Conservation (phyloP, 2,113 vertebrate genomes). For the Hydropotes inermis region DNA sequence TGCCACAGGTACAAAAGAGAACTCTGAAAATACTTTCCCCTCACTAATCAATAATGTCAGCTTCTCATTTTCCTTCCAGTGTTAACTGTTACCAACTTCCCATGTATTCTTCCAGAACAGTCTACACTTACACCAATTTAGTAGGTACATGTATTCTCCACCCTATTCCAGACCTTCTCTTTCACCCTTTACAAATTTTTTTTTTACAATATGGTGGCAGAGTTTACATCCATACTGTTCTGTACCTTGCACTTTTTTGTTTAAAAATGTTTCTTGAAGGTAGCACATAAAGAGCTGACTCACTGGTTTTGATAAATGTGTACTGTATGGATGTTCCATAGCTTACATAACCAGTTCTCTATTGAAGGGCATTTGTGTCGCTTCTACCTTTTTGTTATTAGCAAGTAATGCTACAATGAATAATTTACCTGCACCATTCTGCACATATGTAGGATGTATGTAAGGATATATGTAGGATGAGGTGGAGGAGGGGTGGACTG, state of each 20-base stretch:
- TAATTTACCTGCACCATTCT: not conserved
- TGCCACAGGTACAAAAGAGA: not conserved
- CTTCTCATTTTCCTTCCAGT: not conserved
- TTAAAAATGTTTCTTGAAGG: not conserved
- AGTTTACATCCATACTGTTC: not conserved
- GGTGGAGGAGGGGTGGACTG: not conserved
- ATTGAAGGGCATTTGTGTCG: not conserved
- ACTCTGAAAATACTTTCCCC: not conserved
- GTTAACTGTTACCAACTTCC: not conserved
- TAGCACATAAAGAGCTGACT: not conserved
- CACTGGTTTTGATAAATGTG: not conserved
- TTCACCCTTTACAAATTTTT: not conserved
- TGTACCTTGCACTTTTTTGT: not conserved
- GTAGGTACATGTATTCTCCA: not conserved
- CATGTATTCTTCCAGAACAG: not conserved
- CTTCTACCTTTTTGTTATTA: not conserved
- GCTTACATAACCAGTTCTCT: not conserved
- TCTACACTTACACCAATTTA: not conserved
- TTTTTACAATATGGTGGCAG: not conserved
- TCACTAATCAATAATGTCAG: not conserved
- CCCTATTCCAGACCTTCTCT: not conserved
- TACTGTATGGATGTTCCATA: not conserved
- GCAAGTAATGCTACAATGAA: not conserved
- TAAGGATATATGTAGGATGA: not conserved
- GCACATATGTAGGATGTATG: not conserved